Base-by-base conservation (phyloP, 2,797 vertebrate species). In the Sylvia borin region DNA sequence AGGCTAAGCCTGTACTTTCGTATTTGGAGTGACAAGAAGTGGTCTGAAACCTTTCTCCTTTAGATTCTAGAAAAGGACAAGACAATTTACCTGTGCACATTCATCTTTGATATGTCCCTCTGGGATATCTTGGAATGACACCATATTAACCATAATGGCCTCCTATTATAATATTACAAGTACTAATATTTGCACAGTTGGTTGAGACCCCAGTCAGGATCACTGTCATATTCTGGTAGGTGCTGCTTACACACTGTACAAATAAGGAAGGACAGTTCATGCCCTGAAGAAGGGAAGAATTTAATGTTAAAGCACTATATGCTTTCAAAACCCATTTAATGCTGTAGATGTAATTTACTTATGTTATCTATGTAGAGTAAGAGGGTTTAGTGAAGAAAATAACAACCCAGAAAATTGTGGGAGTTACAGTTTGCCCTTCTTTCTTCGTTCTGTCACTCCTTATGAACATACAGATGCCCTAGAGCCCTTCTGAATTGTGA, bases 131-230 rank as follows among this genome's bases (percentile, higher is more conserved):
- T 38, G 47, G 71, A 34, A 38, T 83, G 85, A 90, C 81, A 85
- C 36, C 34, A 43, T 88, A 80, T 70, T 88, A 88, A 47, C 90
- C 40, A 36, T 88, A 70, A 96, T 79, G 77, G 85, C 85, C 91
- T 81, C 45, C 66, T 86, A 51, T 96, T 95, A 90, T 65, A 94
- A 76, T 90, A 84, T 88, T 93, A 82, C 92, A 91, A 92, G 77
- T 88, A 73, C 91, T 76, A 95, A 95, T 95, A 93, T 96, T 96
- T 96, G 94, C 76, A 81, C 77, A 91, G 90, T 95, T 93, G 79
- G 70, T 88, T 82, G 85, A 86, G 64, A 73, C 67, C 62, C 22
- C 29, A 34, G 86, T 86, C 55, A 88, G 64, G 43, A 92, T 94
- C 73, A 36, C 62, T 34, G 66, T 58, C 38, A 18, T 55, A 10